Evolutionary conservation across 1,140 invertebrate genomes (phyloP).

Genomic region (Drosophila pseudoobscura): DNA sequence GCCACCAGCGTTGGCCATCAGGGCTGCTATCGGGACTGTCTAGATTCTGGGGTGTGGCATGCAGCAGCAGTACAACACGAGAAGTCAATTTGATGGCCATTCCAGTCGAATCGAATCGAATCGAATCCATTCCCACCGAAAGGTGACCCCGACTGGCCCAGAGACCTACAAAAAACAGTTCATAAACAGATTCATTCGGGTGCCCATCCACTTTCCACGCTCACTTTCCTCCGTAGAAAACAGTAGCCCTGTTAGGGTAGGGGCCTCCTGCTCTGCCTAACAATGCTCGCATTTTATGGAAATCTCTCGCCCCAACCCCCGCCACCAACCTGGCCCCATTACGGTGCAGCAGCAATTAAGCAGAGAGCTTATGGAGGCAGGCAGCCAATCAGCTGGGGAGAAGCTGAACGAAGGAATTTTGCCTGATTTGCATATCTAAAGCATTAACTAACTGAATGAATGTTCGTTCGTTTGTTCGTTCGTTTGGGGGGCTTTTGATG

Average conservation of each 20-base stretch:
- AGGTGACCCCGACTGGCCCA: conserved; percentile 36
- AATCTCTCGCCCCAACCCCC: conserved; percentile 22
- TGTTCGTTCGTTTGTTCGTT: conserved; percentile 31
- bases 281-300: conserved; percentile 63
- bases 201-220: conserved; percentile 59
- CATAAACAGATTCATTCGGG: conserved; percentile 28
- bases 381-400: neutral
- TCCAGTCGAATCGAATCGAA: neutral
- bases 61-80: conserved; percentile 30
- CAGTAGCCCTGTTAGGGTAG: conserved; percentile 34
- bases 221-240: conserved; percentile 58
- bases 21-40: conserved; percentile 32
- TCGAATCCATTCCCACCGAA: conserved; percentile 21
- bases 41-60: conserved; percentile 41
- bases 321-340: conserved; percentile 1
- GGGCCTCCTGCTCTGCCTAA: conserved; percentile 16
- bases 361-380: conserved; percentile 23
- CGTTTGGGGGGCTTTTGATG: conserved; percentile 36
- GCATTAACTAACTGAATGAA: conserved; percentile 69
- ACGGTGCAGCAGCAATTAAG: conserved; percentile 63
- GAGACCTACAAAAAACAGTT: conserved; percentile 46
- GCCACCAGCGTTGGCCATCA: conserved; percentile 52
- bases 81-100: conserved; percentile 51
- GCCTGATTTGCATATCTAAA: conserved; percentile 72
- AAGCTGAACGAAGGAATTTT: conserved; percentile 44